Conservation (phyloP, 2,888 invertebrate genomes). For the Sussaba pulchella region DNA sequence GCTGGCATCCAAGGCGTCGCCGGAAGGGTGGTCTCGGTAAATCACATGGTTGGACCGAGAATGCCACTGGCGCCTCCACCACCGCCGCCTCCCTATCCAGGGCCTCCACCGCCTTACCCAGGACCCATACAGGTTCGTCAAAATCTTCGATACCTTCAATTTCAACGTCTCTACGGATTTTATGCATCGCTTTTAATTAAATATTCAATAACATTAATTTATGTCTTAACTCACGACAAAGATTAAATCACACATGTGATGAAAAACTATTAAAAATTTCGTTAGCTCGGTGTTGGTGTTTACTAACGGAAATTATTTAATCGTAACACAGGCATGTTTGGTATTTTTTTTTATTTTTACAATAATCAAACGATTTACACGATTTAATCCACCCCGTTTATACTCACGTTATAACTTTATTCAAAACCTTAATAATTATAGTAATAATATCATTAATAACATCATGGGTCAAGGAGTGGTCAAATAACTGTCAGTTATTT, state of each 20-base stretch:
- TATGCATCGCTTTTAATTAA: slow-evolving; percentile 82
- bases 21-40: slow-evolving; percentile 82
- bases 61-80: slow-evolving; percentile 85
- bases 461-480: too few species aligned
- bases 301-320: slow-evolving; percentile 52
- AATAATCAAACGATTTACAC: slow-evolving; percentile 59
- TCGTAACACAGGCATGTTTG: slow-evolving; percentile 56
- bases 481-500: too few species aligned
- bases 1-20: slow-evolving; percentile 81
- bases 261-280: slow-evolving; percentile 20
- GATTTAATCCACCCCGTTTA: too few species aligned
- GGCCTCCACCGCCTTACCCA: slow-evolving; percentile 90
- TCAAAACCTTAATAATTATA: too few species aligned
- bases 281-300: slow-evolving; percentile 61
- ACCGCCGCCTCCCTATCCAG: slow-evolving; percentile 91
- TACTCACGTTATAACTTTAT: too few species aligned
- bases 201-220: slow-evolving; percentile 74
- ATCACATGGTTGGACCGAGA: slow-evolving; percentile 83
- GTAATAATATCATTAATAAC: too few species aligned
- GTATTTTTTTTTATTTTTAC: slow-evolving; percentile 37
- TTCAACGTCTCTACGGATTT: slow-evolving; percentile 79
- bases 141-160: slow-evolving; percentile 48
- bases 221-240: slow-evolving; percentile 66
- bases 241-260: slow-evolving; percentile 27
- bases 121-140: slow-evolving; percentile 85